Base-by-base conservation (phyloP, 2,797 vertebrate genomes). In the Rhinella marina region DNA sequence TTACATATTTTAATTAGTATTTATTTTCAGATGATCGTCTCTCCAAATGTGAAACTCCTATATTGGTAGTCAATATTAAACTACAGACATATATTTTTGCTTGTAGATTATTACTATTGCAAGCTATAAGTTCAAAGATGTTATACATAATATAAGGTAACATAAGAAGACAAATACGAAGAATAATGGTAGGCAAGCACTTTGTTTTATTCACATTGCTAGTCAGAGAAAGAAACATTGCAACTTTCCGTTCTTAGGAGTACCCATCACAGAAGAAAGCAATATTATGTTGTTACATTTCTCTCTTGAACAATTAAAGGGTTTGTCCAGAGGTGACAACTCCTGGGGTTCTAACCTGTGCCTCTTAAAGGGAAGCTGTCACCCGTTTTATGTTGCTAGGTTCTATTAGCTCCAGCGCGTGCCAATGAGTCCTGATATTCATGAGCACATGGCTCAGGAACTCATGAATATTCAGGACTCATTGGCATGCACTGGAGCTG, bases 121-220 rank as follows among this genome's bases (percentile, higher is more conserved):
- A 86, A 79, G 75, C 75, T 85, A 25, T 70, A 50, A 86, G 50
- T 79, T 86, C 23, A 80, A 79, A 70, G 85, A 86, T 29, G 32
- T 70, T 83, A 78, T 87, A 72, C 76, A 73, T 78, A 17, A 41
- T 70, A 88, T 84, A 79, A 72, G 80, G 64, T 79, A 70, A 59
- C 61, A 64, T 56, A 76, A 88, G 32, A 50, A 88, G 48, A 48
- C 48, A 21, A 52, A 76, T 76, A 76, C 48, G 72, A 80, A 84
- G 78, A 70, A 84, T 56, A 79, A 84, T 83, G 75, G 59, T 52
- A 84, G 68, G 81, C 87, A 88, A 84, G 87, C 86, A 79, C 57
- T 76, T n/a, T 78, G 73, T 48, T 84, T 75, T 68, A 32, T 79
- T 79, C 75, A 79, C 62, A 84, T 88, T 59, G 66, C 27, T 68